phyloP scores from a whole-genome alignment of 2,797 vertebrate genomes.

The Vireo griseus region DNA sequence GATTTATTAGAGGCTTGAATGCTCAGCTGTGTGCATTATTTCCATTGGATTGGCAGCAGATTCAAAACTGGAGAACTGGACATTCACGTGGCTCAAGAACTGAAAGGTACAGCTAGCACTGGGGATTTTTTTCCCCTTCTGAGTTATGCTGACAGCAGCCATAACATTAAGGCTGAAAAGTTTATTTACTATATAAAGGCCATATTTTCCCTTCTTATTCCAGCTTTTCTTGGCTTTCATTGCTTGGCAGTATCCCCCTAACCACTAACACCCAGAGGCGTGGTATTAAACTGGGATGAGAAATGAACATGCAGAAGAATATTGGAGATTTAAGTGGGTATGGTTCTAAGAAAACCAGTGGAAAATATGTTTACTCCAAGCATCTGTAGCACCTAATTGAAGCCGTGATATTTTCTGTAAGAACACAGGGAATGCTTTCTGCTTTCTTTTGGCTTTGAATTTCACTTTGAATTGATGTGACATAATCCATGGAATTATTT shows the following conservation, averaged over 20 bases:
- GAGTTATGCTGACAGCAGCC: conserved; percentile 22
- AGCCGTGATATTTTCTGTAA: conserved; percentile 41
- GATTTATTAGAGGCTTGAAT: neutral
- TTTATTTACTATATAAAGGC: conserved; percentile 54
- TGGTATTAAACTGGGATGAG: conserved; percentile 32
- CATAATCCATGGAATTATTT: conserved; percentile 50
- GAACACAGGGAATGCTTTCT: conserved; percentile 56
- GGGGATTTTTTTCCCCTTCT: neutral
- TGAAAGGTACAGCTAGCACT: neutral
- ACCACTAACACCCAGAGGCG: conserved; percentile 41
- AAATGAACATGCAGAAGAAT: conserved; percentile 30
- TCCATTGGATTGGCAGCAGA: neutral
- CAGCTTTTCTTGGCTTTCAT: conserved; percentile 40
- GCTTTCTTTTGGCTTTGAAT: conserved; percentile 58
- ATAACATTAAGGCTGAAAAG: neutral
- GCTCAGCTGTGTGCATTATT: neutral
- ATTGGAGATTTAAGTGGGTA: conserved; percentile 9
- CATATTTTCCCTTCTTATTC: conserved; percentile 42
- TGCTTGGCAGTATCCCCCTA: conserved; percentile 34
- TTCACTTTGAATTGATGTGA: conserved; percentile 48
- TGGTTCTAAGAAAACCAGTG: conserved; percentile 41
- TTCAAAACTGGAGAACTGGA: neutral
- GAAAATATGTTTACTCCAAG: conserved; percentile 52
- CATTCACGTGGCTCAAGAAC: neutral
- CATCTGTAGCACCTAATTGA: conserved; percentile 45